Evolutionary conservation across 1,140 invertebrate species (phyloP), one percentile per base, ranked within the genome.

Genomic region (Cyrtorhinus lividipennis): DNA sequence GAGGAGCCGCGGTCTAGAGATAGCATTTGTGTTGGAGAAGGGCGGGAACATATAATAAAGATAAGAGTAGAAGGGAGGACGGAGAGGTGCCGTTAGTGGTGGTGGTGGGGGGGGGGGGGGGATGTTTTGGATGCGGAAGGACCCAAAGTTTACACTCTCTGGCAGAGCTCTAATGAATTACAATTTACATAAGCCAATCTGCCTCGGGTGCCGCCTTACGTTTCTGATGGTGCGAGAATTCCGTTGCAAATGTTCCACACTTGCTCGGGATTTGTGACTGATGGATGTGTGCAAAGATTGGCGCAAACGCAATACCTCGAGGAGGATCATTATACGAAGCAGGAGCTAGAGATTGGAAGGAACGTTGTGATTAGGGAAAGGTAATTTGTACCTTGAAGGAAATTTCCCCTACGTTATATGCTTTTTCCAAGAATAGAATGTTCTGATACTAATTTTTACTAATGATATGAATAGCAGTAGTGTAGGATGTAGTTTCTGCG

Each of bases 181-280:
- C 48, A 53, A 53, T 53, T 53, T 53, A 53, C 48, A 53, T 53
- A 53, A 53, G 48, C 48, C 20, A 12, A 22, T 53, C 48, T 53
- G 48, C 48, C 48, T 53, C 5, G 30, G 30, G n/a, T n/a, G 5
- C 30, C 30, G 30, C 15, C 30, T 38, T 38, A 15, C 30, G 30
- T 38, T 38, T 38, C 30, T 38, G 30, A 38, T 15, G 30, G 5
- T 38, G 30, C 30, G 15, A 15, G 15, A 15, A 5, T 8, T 15
- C 30, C 30, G 15, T 38, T 38, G 30, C 30, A 15, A 38, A 38
- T 38, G 30, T 15, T 38, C 5, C 30, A 15, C 15, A 38, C n/a
- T n/a, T n/a, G n/a, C n/a, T n/a, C n/a, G n/a, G n/a, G n/a, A n/a
- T n/a, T n/a, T n/a, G n/a, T n/a, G n/a, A n/a, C n/a, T n/a, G n/a